A percentile compares a stretch with the other conserved stretches of the same genome.
phyloP scores from a whole-genome alignment of 2,113 vertebrate genomes.

The Epinephelus moara region DNA sequence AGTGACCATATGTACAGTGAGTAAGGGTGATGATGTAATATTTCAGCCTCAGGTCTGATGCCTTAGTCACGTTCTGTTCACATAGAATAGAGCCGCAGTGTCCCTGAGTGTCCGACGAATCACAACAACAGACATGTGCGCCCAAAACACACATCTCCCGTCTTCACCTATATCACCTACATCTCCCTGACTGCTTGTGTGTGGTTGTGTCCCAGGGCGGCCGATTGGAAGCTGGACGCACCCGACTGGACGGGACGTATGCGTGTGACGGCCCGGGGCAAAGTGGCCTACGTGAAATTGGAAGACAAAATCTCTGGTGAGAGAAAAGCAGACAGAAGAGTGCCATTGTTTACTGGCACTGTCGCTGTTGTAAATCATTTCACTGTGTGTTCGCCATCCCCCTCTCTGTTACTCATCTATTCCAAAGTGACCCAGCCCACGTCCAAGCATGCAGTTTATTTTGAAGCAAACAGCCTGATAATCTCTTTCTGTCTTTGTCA shows the following conservation, averaged over 20 bases:
- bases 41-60: constrained; percentile 47
- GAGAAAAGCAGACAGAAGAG: constrained; percentile 49
- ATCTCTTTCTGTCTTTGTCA: constrained; percentile 15
- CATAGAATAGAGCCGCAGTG: not conserved
- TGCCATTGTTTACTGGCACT: constrained; percentile 54
- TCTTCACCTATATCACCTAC: constrained; percentile 4
- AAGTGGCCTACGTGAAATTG: constrained; percentile 93
- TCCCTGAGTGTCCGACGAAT: constrained; percentile 19
- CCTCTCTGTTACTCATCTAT: constrained; percentile 66
- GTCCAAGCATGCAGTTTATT: constrained; percentile 32
- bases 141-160: not conserved
- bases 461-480: constrained; percentile 16
- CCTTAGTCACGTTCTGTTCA: constrained; percentile 50
- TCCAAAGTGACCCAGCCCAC: constrained; percentile 68
- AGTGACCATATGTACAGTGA: constrained; percentile 59
- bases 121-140: constrained; percentile 19
- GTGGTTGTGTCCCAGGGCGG: constrained; percentile 86
- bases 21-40: constrained; percentile 65
- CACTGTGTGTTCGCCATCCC: constrained; percentile 48
- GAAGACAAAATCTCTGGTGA: constrained; percentile 96
- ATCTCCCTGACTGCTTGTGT: not conserved
- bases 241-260: constrained; percentile 97
- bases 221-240: constrained; percentile 98
- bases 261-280: constrained; percentile 94
- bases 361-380: constrained; percentile 63